Evolutionary conservation across 2,888 invertebrate genomes (phyloP), one percentile per base, ranked within the genome.

Genomic region (Aleiodes testaceus): DNA sequence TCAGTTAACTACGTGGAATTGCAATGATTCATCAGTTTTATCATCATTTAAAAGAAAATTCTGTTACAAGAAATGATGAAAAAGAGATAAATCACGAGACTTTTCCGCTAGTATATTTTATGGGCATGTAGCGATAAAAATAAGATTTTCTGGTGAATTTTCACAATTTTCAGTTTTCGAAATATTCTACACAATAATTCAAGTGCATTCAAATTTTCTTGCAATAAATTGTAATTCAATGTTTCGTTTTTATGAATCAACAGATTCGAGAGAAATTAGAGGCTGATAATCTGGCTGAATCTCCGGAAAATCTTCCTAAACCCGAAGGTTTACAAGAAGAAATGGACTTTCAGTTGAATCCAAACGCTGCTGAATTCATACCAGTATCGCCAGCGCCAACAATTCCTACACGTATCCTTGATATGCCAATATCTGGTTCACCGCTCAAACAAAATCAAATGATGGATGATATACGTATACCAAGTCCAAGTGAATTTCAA

Each of bases 341-440:
- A 88, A 92, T 92, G 88, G 90, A 90, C 86, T 95, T 94, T 52
- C 94, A 93, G 72, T 87, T 95, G 78, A 96, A 95, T 89, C 95
- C 95, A 0, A 92, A 95, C 81, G 95, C 95, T 16, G 93, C 93
- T n/a, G 95, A 94, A 88, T 95, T 95, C 87, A 90, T 95, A 72
- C 95, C 95, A 5, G 88, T 90, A 4, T 91, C 92, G 5, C 91
- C 92, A 0, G 91, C 91, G 47, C 74, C 79, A 1, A 88, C 88
- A 22, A 88, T 88, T 7, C 89, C 90, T 5, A 87, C 89, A 44
- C 84, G 83, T 6, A 16, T 72, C 18, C 84, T 87, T 67, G 79
- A 74, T 45, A 53, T 76, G 3, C 79, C 82, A 2, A 78, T 87
- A 9, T 78, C 87, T 1, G 87, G 94, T 82, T 94, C 94, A 12